Evolutionary conservation across 2,113 vertebrate genomes (phyloP).

Genomic region (Centrocercus urophasianus): DNA sequence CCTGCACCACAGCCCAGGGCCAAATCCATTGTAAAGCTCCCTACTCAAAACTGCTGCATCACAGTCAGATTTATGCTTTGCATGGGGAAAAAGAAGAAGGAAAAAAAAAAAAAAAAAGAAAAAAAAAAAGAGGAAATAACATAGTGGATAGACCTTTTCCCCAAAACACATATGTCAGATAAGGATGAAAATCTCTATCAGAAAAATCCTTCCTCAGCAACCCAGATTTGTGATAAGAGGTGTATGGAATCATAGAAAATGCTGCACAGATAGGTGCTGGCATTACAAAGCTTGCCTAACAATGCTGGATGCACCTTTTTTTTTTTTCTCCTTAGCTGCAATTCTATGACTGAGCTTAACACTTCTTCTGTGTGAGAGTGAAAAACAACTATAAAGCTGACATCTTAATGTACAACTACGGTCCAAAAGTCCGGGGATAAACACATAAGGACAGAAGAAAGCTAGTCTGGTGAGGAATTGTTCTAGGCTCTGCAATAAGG

Average conservation of each 20-base stretch:
- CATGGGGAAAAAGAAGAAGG: not conserved
- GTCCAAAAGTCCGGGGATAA: constrained; percentile 13
- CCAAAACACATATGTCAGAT: not conserved
- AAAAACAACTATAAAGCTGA: constrained; percentile 14
- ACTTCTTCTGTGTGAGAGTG: constrained; percentile 7
- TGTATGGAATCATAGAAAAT: not conserved
- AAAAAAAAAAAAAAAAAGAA: not conserved
- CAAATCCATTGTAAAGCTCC: not conserved
- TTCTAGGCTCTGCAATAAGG: not conserved
- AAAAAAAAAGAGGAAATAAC: not conserved
- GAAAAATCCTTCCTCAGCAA: not conserved
- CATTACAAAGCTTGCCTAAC: constrained; percentile 1
- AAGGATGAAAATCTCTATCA: not conserved
- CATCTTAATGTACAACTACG: not conserved
- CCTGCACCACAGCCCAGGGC: not conserved
- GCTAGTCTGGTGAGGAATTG: not conserved
- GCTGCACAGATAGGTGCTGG: not conserved
- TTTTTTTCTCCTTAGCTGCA: constrained; percentile 19
- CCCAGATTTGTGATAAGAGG: not conserved
- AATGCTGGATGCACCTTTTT: not conserved
- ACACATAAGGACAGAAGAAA: not conserved
- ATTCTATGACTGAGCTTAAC: constrained; percentile 55
- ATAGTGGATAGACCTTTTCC: not conserved
- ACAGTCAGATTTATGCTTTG: not conserved
- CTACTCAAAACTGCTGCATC: not conserved